Conservation (phyloP, 2,797 vertebrate species). For the Sebastiscus tertius region DNA sequence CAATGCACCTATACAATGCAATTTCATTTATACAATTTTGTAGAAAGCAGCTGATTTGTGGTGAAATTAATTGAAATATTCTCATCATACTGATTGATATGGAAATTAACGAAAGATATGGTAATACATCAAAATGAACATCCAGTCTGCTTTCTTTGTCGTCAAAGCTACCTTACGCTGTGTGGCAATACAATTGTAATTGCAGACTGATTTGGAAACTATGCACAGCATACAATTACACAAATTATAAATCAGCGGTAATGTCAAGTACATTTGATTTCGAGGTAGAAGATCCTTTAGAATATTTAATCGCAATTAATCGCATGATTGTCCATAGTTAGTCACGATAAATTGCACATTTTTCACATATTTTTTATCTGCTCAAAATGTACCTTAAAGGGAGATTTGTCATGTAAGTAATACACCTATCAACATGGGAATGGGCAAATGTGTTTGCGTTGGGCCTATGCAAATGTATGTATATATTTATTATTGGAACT, state of each 20-base stretch:
- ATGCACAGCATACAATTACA: not conserved
- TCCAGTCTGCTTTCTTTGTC: too few relatives aligned
- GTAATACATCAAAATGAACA: not conserved
- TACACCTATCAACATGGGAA: too few relatives aligned
- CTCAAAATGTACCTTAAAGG: too few relatives aligned
- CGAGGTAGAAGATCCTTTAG: not conserved
- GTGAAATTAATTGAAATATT: not conserved
- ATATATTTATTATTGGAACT: too few relatives aligned
- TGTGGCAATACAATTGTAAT: not conserved
- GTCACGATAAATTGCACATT: too few relatives aligned
- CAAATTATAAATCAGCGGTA: not conserved
- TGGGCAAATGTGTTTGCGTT: too few relatives aligned
- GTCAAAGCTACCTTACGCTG: not conserved
- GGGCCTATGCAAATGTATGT: too few relatives aligned
- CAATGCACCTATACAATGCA: not conserved
- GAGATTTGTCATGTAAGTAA: too few relatives aligned
- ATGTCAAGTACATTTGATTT: not conserved
- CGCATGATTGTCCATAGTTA: too few relatives aligned
- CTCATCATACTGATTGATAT: not conserved
- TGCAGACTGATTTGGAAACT: not conserved
- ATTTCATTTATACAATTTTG: not conserved
- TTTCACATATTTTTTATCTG: too few relatives aligned
- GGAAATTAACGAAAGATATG: not conserved
- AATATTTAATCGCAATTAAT: too few relatives aligned
- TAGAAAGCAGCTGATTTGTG: not conserved